A percentile compares a stretch with the other conserved stretches of the same genome.
These are phyloP conservation scores for Phylloscopus whistleri DNA, from an alignment of 2,113 vertebrate species.

Conservation along the genomic window DNA sequence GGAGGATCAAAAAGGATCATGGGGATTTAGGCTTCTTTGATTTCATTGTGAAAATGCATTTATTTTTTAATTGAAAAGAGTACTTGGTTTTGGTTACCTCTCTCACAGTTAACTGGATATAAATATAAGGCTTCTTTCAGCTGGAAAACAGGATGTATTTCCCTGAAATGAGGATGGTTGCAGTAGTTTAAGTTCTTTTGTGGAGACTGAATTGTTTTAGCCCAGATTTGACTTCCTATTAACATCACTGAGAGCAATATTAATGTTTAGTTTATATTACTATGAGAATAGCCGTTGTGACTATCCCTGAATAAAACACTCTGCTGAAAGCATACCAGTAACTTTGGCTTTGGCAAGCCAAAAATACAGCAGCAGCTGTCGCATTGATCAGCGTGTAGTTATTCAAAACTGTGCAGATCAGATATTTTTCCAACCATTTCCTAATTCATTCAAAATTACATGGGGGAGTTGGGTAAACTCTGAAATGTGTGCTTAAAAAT, in stretches of 20 bases:
- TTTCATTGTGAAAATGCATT: neutral
- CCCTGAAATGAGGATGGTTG: neutral
- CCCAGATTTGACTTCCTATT: neutral
- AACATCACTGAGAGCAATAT: neutral
- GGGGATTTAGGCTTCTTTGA: neutral
- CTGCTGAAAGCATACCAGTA: neutral
- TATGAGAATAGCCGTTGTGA: neutral
- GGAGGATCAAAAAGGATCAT: neutral
- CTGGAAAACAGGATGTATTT: neutral
- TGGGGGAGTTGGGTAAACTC: neutral
- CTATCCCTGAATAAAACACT: neutral
- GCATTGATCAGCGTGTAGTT: neutral
- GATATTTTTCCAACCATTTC: neutral
- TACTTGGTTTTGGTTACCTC: neutral
- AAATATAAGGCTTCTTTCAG: neutral
- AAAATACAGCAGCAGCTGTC: slow-evolving; percentile 22
- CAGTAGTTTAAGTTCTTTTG: neutral
- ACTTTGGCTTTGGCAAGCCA: neutral
- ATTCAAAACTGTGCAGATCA: neutral
- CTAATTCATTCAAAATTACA: neutral
- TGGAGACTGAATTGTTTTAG: neutral
- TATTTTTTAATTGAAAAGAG: neutral
- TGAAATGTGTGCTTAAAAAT: neutral
- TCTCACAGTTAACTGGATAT: neutral
- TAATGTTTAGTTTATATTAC: neutral